Evolutionary conservation across 2,113 vertebrate genomes (phyloP), one percentile per base, ranked within the genome.

Genomic region (Rhinopomastus cyanomelas): DNA sequence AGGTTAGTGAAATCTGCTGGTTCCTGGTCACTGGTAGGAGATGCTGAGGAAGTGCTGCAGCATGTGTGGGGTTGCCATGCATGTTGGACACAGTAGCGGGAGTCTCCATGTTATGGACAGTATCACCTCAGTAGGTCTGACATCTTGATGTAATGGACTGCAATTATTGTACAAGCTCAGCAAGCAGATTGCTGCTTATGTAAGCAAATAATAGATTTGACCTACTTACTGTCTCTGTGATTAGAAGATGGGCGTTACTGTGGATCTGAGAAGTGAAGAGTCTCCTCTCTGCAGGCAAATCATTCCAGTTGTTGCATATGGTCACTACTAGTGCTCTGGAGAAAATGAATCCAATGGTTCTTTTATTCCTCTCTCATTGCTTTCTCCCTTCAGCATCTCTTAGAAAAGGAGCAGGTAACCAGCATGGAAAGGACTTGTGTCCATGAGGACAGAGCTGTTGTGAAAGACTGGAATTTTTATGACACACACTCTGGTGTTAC

Each of bases 131-230:
- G 69, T 39, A 55, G 69, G 55, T 79, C 65, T 84, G 81, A 23
- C 57, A 53, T 84, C 65, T 60, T 88, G 39, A 56, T 89, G 77
- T 82, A 65, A 85, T 91, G 74, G 66, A 34, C 66, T 94, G 66
- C 59, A 90, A 62, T 88, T 88, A 87, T 91, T 95, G 76, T 36
- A 88, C 80, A 84, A 79, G 51, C 62, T 91, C 0, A 0, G 49
- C 73, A 94, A 81, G 61, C 80, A 92, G 73, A 83, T 79, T 81
- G 74, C 48, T 78, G 56, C 59, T 92, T 94, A 91, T 44, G 59
- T 90, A 95, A 93, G 74, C 46, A 84, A 94, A 81, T 88, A 86
- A 62, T 56, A 60, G 34, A 51, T 73, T 76, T 87, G 94, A 94
- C 90, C 86, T 95, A 91, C 69, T 88, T 95, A 79, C n/a, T 69